Evolutionary conservation across 2,797 vertebrate species (phyloP).

Genomic region (Lepidocolaptes lacrymiger): DNA sequence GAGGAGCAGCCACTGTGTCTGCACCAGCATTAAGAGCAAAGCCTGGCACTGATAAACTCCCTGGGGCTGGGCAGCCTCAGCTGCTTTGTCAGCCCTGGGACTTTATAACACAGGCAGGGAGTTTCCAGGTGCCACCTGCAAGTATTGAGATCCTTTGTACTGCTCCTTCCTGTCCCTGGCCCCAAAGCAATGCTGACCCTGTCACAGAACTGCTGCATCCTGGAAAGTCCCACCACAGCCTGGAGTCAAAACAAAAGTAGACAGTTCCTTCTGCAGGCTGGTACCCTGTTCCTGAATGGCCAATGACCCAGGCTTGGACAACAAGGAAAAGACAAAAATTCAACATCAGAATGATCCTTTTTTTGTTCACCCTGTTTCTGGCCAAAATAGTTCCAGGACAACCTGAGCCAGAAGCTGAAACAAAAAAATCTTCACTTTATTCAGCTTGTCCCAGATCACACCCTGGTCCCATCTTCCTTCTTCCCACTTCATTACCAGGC

Average conservation of each 20-base stretch:
- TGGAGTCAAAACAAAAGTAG: background rate
- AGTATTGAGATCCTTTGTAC: background rate
- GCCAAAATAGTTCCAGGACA: background rate
- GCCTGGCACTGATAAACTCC: background rate
- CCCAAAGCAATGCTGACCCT: background rate
- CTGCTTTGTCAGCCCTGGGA: background rate
- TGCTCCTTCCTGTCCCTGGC: background rate
- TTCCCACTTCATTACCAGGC: background rate
- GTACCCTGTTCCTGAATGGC: background rate
- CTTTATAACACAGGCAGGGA: fast-evolving
- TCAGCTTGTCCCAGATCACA: background rate
- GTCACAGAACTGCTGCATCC: background rate
- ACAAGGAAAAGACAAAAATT: background rate
- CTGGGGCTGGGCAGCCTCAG: background rate
- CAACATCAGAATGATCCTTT: background rate
- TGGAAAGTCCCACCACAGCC: background rate
- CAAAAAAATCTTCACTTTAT: background rate
- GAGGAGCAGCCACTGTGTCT: background rate
- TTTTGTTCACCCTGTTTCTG: background rate
- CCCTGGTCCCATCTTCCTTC: background rate
- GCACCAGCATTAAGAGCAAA: background rate
- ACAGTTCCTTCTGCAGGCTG: background rate
- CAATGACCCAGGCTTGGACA: background rate
- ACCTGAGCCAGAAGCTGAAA: background rate
- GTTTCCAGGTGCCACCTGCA: background rate